These are phyloP conservation scores for Amphiprion ocellaris DNA, from an alignment of 2,113 vertebrate genomes.

Conservation along the genomic window DNA sequence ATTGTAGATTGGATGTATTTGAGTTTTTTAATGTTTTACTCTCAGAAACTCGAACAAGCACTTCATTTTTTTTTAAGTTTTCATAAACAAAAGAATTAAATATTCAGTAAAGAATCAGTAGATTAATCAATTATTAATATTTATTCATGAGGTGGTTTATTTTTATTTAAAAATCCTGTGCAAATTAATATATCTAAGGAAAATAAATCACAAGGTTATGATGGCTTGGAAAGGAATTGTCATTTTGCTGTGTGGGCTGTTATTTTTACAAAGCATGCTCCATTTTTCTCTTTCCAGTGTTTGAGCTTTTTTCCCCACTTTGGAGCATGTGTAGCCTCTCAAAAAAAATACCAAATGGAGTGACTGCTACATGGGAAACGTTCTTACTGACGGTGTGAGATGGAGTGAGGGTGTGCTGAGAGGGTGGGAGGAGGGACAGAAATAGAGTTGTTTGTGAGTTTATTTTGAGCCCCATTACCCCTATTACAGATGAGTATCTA, in stretches of 20 bases:
- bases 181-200: background rate
- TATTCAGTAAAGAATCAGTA: no score
- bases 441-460: constrained; percentile 79
- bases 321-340: constrained; percentile 44
- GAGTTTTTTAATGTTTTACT: no score
- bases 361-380: constrained; percentile 55
- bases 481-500: constrained; percentile 78
- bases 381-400: constrained; percentile 51
- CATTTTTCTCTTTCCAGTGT: constrained; percentile 13
- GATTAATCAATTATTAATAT: no score
- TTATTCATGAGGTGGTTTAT: no score
- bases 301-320: constrained; percentile 50
- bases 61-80: no score
- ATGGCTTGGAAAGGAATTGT: background rate
- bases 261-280: constrained; percentile 25
- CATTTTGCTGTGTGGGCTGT: constrained; percentile 1
- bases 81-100: no score
- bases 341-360: constrained; percentile 56
- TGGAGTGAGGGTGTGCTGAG: constrained; percentile 49
- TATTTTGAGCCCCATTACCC: constrained; percentile 82
- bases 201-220: background rate
- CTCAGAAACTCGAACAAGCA: no score
- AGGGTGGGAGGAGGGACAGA: constrained; percentile 47
- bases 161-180: background rate
- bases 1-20: no score